A percentile compares a stretch with the other conserved stretches of the same genome.
phyloP scores from a whole-genome alignment of 1,140 invertebrate genomes.

The Ceratina japonica region DNA sequence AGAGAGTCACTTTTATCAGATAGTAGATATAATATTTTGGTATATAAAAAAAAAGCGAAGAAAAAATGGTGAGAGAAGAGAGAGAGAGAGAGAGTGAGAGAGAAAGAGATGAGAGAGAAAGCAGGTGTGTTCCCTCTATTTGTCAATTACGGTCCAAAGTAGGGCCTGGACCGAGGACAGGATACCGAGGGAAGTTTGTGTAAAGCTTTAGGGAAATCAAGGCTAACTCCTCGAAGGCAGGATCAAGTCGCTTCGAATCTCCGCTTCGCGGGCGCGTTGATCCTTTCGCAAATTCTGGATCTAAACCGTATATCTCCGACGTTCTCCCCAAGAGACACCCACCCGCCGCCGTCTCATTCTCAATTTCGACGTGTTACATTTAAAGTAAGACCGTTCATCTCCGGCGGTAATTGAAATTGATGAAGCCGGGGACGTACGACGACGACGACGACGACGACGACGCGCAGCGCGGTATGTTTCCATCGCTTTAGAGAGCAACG shows the following conservation, averaged over 20 bases:
- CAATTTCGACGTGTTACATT: constrained; percentile 54
- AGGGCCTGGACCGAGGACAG: constrained; percentile 65
- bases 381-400: constrained; percentile 46
- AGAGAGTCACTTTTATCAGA: constrained; percentile 63
- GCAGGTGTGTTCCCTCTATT: constrained; percentile 59
- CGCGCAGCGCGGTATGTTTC: constrained; percentile 12
- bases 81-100: constrained; percentile 21
- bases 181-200: constrained; percentile 58
- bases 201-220: constrained; percentile 14
- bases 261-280: constrained; percentile 25
- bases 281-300: background rate
- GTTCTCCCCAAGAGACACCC: background rate
- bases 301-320: no score
- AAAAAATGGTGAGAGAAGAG: constrained; percentile 28
- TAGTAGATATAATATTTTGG: constrained; percentile 67
- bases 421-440: background rate
- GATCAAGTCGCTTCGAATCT: constrained; percentile 44
- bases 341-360: background rate
- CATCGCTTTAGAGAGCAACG: constrained; percentile 29
- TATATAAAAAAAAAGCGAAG: constrained; percentile 59
- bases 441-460: background rate
- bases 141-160: constrained; percentile 68
- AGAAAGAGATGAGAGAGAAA: constrained; percentile 33
- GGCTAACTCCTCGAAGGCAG: background rate
- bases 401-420: constrained; percentile 28